Conservation (phyloP, 2,888 invertebrate species). For the Neoaliturus tenellus region DNA sequence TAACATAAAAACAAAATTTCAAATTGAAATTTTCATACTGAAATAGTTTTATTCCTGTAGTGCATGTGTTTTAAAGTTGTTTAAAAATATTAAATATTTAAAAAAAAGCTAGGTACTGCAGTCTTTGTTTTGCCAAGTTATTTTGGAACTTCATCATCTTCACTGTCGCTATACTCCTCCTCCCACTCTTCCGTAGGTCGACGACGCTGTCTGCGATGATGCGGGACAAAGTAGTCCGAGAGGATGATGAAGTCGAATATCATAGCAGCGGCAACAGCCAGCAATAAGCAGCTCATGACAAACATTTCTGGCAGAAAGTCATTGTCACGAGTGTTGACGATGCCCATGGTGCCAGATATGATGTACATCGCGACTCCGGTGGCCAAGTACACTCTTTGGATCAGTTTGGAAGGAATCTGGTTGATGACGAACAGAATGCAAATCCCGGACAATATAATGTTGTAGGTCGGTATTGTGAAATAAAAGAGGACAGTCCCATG, state of each 20-base stretch:
- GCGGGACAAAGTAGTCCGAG: not conserved
- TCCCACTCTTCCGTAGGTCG: not conserved
- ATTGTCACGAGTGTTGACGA: not conserved
- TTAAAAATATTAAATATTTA: no score
- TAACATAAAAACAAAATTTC: no score
- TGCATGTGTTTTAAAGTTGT: no score
- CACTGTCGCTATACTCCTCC: not conserved
- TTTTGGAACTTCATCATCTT: not conserved
- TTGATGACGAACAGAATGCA: not conserved
- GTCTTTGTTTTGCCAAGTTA: no score
- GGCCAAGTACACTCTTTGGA: not conserved
- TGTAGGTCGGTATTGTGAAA: slow-evolving; percentile 7
- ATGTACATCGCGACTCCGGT: not conserved
- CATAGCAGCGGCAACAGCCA: slow-evolving; percentile 17
- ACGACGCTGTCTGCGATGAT: not conserved
- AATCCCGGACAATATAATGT: not conserved
- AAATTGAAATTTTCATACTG: no score
- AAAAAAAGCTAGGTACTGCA: no score
- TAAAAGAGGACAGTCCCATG: not conserved
- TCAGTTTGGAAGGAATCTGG: not conserved
- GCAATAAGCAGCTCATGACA: not conserved
- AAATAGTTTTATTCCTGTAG: no score
- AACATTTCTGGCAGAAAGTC: not conserved
- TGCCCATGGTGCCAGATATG: not conserved
- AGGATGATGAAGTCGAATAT: not conserved